These are phyloP conservation scores for Cinara cedri DNA, from an alignment of 2,888 invertebrate species.

Conservation along the genomic window DNA sequence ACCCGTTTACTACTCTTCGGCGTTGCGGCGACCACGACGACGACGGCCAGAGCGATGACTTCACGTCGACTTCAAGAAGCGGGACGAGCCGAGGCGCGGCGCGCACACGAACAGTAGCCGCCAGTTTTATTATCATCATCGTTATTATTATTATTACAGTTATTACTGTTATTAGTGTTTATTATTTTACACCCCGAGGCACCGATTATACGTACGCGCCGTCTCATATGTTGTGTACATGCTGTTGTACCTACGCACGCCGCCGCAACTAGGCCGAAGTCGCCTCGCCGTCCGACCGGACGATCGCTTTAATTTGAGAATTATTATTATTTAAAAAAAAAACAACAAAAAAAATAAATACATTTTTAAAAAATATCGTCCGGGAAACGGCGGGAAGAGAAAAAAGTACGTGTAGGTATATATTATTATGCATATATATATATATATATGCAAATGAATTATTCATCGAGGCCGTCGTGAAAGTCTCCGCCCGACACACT, in stretches of 20 bases:
- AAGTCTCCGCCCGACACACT: slow-evolving; percentile 18
- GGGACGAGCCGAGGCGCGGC: neutral
- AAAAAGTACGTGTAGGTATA: too few relatives aligned
- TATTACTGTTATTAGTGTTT: slow-evolving; percentile 22
- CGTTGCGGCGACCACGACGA: neutral
- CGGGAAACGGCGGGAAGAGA: neutral
- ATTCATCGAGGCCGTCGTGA: slow-evolving; percentile 46
- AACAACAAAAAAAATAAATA: too few relatives aligned
- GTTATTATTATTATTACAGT: slow-evolving; percentile 11
- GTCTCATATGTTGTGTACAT: too few relatives aligned
- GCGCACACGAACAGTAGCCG: slow-evolving; percentile 37
- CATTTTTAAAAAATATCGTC: slow-evolving; percentile 25
- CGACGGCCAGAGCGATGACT: neutral
- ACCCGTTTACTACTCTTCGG: too few relatives aligned
- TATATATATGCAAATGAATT: slow-evolving; percentile 8
- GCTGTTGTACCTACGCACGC: neutral
- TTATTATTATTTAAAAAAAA: neutral
- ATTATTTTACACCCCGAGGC: slow-evolving; percentile 37
- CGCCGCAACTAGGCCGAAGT: slow-evolving; percentile 10
- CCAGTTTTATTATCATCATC: neutral
- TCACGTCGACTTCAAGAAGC: neutral
- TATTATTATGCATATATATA: neutral
- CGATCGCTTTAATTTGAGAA: slow-evolving; percentile 46
- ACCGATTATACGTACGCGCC: neutral
- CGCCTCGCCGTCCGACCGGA: slow-evolving; percentile 6